Evolutionary conservation across 2,888 invertebrate genomes (phyloP).

Genomic region (Strigamia transsilvanica): DNA sequence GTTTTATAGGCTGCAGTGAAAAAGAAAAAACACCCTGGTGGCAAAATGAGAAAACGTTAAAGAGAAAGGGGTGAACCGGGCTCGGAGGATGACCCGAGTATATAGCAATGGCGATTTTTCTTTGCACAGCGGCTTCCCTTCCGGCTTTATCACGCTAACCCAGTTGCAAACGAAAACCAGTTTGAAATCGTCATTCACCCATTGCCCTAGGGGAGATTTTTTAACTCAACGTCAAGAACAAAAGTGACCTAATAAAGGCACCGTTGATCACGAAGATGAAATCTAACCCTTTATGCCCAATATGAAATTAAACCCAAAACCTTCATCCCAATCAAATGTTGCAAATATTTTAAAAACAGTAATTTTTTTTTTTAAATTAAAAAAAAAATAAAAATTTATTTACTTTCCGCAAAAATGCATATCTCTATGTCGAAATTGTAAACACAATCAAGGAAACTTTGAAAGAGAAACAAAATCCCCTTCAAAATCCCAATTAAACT

Average conservation of each 20-base stretch:
- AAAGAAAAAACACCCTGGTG: no score
- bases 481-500: constrained; percentile 22
- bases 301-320: neutral
- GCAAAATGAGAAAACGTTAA: constrained; percentile 22
- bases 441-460: neutral
- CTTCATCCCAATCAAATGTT: neutral
- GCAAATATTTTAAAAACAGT: neutral
- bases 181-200: constrained; percentile 49
- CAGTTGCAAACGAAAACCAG: constrained; percentile 46
- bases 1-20: neutral
- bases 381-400: no score
- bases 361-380: neutral
- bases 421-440: no score
- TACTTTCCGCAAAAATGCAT: no score
- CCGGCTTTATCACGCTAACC: constrained; percentile 47
- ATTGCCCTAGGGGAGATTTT: constrained; percentile 37
- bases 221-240: constrained; percentile 31
- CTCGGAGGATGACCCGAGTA: constrained; percentile 37
- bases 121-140: constrained; percentile 35
- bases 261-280: constrained; percentile 40
- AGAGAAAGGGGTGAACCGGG: constrained; percentile 31
- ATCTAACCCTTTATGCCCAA: constrained; percentile 28
- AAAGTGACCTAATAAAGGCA: constrained; percentile 48
- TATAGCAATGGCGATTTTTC: constrained; percentile 36
- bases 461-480: neutral